Base-by-base conservation (phyloP, 2,113 vertebrate genomes). In the Astur gentilis region DNA sequence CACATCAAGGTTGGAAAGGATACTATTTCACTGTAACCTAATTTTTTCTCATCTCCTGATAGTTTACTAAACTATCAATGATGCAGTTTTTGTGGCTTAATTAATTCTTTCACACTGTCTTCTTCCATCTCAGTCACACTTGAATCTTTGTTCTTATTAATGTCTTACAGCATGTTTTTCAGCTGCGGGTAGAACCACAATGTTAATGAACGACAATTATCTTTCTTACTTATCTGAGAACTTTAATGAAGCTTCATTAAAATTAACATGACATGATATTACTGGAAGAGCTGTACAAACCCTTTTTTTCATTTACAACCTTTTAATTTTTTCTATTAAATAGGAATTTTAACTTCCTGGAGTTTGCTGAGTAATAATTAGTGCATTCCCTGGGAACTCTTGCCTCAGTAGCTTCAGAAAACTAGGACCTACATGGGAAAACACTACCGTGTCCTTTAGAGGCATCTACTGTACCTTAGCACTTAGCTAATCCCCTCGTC, bases 401-500 rank as follows among this genome's bases (percentile, higher is more conserved):
- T 94, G 94, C 54, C 87, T 93, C 84, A 95, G 73, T 15, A 96
- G 91, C 71, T 76, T 95, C 84, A 78, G 27, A 8, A 93, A 94
- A 84, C 50, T 38, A 67, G 38, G 36, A 90, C 55, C 82, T 81
- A 76, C 18, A 29, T 79, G 87, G 62, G 34, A 81, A 67, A 96
- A 75, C n/a, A 64, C 87, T 22, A 11, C 67, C 3, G 9, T 86
- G 80, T 96, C 90, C 90, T 98, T 95, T 96, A 88, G 84, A 91
- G 67, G 83, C 36, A 95, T 83, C 54, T 82, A 70, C 67, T 79
- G 38, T 66, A 91, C 95, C 95, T 95, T 87, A 85, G 96, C 97
- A 97, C 95, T 96, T 89, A 75, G 87, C 88, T 97, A 97, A 97
- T 96, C 95, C 88, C 69, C 94, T 94, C 64, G 82, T 81, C 88